Conservation (phyloP, 2,888 invertebrate species). For the Folsomia manolachei region DNA sequence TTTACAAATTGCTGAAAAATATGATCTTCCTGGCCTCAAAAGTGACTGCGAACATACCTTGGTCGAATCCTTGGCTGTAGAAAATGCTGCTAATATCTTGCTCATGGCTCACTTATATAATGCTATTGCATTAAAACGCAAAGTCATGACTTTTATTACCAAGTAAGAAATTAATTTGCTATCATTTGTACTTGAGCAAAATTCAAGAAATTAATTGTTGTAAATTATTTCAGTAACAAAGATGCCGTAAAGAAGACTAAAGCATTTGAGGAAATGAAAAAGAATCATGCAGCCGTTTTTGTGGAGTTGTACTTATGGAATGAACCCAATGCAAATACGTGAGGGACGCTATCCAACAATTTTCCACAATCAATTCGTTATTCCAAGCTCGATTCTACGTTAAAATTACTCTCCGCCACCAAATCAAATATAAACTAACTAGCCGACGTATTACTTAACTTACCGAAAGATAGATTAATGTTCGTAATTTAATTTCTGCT, state of each 20-base stretch:
- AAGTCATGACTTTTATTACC: constrained; percentile 44
- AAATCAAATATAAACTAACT: no score
- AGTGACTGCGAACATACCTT: constrained; percentile 46
- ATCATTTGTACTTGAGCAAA: background rate
- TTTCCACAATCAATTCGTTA: no score
- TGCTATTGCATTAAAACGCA: constrained; percentile 38
- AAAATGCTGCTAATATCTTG: constrained; percentile 46
- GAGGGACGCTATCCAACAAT: no score
- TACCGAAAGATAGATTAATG: no score
- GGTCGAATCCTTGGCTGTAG: constrained; percentile 41
- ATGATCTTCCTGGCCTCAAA: constrained; percentile 43
- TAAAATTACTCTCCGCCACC: no score
- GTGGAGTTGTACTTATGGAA: constrained; percentile 48
- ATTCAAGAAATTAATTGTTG: background rate
- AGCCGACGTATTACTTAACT: no score
- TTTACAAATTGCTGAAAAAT: constrained; percentile 48
- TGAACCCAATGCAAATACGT: no score
- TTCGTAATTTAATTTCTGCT: no score
- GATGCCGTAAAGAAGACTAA: constrained; percentile 46
- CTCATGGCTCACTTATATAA: constrained; percentile 45
- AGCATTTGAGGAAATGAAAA: constrained; percentile 41
- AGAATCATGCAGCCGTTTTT: constrained; percentile 45
- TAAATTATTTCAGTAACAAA: constrained; percentile 39
- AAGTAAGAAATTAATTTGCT: constrained; percentile 24
- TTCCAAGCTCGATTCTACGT: no score